Evolutionary conservation across 1,140 invertebrate species (phyloP).

Genomic region (Pachypeltis micranthus): DNA sequence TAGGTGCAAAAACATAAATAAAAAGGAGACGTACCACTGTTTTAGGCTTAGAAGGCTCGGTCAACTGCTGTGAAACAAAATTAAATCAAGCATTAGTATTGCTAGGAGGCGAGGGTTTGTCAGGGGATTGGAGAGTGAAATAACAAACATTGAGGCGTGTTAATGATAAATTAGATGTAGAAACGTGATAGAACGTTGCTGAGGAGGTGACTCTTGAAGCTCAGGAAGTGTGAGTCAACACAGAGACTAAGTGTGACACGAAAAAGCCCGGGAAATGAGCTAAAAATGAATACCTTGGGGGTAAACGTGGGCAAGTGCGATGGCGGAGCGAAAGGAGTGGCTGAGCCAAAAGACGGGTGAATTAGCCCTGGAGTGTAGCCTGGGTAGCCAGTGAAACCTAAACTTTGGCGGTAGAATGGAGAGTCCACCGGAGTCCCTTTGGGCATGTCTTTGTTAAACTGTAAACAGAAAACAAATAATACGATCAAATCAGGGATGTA

Average conservation of each 20-base stretch:
- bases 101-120: too few relatives aligned
- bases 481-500: too few relatives aligned
- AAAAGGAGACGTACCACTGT: constrained; percentile 38
- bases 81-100: constrained; percentile 13
- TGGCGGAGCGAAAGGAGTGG: constrained; percentile 64
- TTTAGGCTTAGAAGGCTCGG: constrained; percentile 43
- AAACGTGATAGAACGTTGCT: neutral
- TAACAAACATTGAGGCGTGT: too few relatives aligned
- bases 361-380: constrained; percentile 67
- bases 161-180: too few relatives aligned
- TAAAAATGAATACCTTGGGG: constrained; percentile 61
- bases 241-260: neutral
- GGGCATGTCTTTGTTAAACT: constrained; percentile 62
- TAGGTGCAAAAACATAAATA: constrained; percentile 14
- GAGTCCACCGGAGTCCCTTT: constrained; percentile 68
- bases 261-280: neutral
- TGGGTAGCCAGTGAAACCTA: constrained; percentile 62
- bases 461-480: neutral
- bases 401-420: constrained; percentile 56
- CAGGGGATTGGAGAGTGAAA: too few relatives aligned
- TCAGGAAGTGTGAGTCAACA: neutral
- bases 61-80: constrained; percentile 28
- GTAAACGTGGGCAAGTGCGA: constrained; percentile 69
- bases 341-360: constrained; percentile 56
- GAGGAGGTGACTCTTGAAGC: too few relatives aligned